These are phyloP conservation scores for Coenonympha arcania DNA, from an alignment of 2,888 invertebrate genomes.

Conservation along the genomic window DNA sequence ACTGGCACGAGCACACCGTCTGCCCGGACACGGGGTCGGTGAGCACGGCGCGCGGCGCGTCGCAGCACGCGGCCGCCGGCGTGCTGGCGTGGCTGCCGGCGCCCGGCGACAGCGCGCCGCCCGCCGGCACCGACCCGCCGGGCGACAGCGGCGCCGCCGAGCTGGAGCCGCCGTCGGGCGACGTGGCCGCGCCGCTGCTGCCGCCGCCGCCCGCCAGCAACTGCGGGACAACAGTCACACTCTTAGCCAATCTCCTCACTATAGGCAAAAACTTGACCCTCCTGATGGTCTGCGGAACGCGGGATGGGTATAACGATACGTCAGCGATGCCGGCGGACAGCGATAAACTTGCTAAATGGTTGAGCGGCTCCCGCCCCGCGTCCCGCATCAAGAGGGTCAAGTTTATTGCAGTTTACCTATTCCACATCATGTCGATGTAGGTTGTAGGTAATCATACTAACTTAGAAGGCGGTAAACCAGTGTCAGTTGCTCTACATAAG, in stretches of 20 bases:
- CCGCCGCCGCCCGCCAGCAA: constrained; percentile 83
- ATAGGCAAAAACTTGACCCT: neutral
- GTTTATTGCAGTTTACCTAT: too few relatives aligned
- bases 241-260: neutral
- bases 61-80: constrained; percentile 82
- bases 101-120: constrained; percentile 75
- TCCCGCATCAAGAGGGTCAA: too few relatives aligned
- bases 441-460: too few relatives aligned
- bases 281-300: too few relatives aligned
- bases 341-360: too few relatives aligned
- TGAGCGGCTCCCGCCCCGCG: too few relatives aligned
- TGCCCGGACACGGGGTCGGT: constrained; percentile 95
- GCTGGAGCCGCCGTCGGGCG: constrained; percentile 79
- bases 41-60: constrained; percentile 92
- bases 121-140: constrained; percentile 78
- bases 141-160: constrained; percentile 83
- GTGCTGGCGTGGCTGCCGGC: constrained; percentile 71
- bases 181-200: constrained; percentile 82
- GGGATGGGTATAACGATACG: too few relatives aligned
- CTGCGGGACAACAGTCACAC: constrained; percentile 51
- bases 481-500: too few relatives aligned
- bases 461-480: too few relatives aligned
- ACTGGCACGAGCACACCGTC: constrained; percentile 95
- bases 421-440: too few relatives aligned
- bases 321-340: too few relatives aligned